Evolutionary conservation across 2,888 invertebrate species (phyloP).

Genomic region (Spicauda simplicius): DNA sequence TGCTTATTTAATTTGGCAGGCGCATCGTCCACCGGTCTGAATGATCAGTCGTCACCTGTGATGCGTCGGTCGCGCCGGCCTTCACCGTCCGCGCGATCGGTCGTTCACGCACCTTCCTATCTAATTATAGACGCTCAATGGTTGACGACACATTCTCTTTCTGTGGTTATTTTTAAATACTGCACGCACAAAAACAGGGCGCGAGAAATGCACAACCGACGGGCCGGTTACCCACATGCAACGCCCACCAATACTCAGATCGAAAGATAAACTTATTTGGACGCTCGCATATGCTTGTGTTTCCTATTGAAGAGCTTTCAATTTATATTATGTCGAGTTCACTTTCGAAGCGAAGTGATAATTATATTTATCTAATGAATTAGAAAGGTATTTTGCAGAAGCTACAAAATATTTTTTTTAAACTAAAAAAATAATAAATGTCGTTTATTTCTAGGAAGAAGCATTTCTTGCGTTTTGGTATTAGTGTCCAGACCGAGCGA

Average conservation of each 20-base stretch:
- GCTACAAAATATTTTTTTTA: no score
- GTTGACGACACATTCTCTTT: slow-evolving; percentile 45
- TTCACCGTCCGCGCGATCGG: slow-evolving; percentile 55
- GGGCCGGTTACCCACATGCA: background rate
- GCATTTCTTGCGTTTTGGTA: no score
- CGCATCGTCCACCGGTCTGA: background rate
- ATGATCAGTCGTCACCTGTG: slow-evolving; percentile 49
- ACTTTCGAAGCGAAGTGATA: background rate
- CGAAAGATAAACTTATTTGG: slow-evolving; percentile 8
- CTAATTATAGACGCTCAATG: slow-evolving; percentile 62
- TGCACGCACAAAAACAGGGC: slow-evolving; percentile 22
- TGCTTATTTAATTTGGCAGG: slow-evolving; percentile 7
- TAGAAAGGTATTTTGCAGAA: no score
- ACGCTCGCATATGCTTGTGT: background rate
- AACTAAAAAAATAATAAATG: no score
- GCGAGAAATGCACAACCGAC: slow-evolving; percentile 16
- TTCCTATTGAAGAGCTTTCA: background rate
- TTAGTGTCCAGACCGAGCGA: no score
- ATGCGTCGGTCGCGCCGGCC: slow-evolving; percentile 50
- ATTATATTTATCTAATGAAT: background rate
- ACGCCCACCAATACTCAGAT: background rate
- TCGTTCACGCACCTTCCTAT: slow-evolving; percentile 62
- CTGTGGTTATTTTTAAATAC: slow-evolving; percentile 36
- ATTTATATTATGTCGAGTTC: background rate
- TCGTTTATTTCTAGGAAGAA: no score